Evolutionary conservation across 2,888 invertebrate species (phyloP), one percentile per base, ranked within the genome.

Genomic region (Torymus aiolomorphi): DNA sequence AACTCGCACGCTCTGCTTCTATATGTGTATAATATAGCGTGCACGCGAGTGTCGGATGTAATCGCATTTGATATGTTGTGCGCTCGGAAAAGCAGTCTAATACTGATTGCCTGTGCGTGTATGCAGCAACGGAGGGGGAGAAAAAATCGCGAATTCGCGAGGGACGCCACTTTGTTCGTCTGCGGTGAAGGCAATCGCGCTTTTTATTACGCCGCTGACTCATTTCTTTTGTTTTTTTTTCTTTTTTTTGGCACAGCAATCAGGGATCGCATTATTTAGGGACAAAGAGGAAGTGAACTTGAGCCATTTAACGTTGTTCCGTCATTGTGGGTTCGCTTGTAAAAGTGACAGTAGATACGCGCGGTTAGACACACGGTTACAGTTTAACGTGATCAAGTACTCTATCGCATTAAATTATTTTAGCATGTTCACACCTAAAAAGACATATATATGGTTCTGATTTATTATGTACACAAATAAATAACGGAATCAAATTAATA

Each of bases 211-310:
- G 11, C 66, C 2, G 71, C 13, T 73, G 42, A 42, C 0, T 16
- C 18, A 14, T 52, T 56, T 69, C 63, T 62, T 78, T 73, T 72
- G 62, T 78, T 78, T 73, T 61, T 24, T 42, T 24, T 24, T 24
- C n/a, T 2, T 24, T 24, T 24, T 24, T 24, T 24, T 24, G 24
- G 3, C 24, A 24, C 24, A 24, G 24, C 24, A 24, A 24, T 24
- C 24, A 3, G 3, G 24, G 24, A 24, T 24, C 11, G 67, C 57
- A 20, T 76, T 62, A 67, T 42, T 69, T 51, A 63, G 49, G 4
- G 59, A 24, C 2, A 24, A 20, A 20, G 24, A 74, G 74, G 73
- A 67, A 65, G 13, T 78, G 78, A 78, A 78, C 78, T 74, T 74
- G 78, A 69, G 73, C 74, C 49, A 69, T 74, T 73, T 63, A 51